These are phyloP conservation scores for Leucoraja erinaceus DNA, from an alignment of 2,113 vertebrate species.

Conservation along the genomic window DNA sequence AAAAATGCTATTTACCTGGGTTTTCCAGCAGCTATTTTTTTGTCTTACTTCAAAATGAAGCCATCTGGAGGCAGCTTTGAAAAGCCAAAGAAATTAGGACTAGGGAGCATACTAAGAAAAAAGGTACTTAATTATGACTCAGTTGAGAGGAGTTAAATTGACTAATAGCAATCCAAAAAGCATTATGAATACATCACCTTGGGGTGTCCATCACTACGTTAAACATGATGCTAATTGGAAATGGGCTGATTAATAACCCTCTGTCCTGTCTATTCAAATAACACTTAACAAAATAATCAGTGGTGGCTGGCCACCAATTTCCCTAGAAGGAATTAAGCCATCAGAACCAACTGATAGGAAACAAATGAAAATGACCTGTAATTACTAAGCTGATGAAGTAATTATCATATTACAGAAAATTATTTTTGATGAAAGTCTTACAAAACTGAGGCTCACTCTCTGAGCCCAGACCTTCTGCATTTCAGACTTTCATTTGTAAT, in stretches of 20 bases:
- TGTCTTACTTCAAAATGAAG: neutral
- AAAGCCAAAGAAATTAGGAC: slow-evolving; percentile 46
- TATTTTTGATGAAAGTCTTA: slow-evolving; percentile 42
- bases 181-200: slow-evolving; percentile 81
- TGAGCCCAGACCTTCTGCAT: neutral
- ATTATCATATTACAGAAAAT: slow-evolving; percentile 72
- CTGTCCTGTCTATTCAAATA: slow-evolving; percentile 92
- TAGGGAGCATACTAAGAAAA: slow-evolving; percentile 72
- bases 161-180: slow-evolving; percentile 80
- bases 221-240: slow-evolving; percentile 98
- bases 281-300: slow-evolving; percentile 90
- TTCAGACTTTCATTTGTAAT: neutral
- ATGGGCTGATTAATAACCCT: slow-evolving; percentile 93
- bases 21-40: neutral
- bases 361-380: slow-evolving; percentile 82
- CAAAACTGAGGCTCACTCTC: neutral
- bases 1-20: neutral
- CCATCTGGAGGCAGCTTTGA: slow-evolving; percentile 8
- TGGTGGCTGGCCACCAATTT: slow-evolving; percentile 63
- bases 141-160: slow-evolving; percentile 76
- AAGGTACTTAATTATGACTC: slow-evolving; percentile 79
- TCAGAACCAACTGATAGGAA: slow-evolving; percentile 75
- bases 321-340: slow-evolving; percentile 76
- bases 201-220: slow-evolving; percentile 91
- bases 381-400: slow-evolving; percentile 69